Conservation (phyloP, 2,888 invertebrate genomes). For the Drosophila nigritarsus region DNA sequence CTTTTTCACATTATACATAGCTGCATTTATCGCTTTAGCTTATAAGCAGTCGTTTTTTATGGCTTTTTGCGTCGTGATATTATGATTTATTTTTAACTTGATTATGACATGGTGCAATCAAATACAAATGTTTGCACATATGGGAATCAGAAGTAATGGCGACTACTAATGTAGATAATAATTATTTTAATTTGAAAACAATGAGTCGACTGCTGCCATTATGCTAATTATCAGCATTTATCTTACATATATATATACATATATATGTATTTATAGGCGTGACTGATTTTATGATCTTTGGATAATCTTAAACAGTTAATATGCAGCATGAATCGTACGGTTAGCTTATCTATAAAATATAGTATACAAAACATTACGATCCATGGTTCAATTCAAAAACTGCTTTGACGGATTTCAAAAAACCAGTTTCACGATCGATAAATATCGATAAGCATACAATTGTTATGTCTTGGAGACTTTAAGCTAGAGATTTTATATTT, state of each 20-base stretch:
- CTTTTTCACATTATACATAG: neutral
- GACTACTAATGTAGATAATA: constrained; percentile 38
- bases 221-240: constrained; percentile 48
- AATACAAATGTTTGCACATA: neutral
- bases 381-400: too few relatives aligned
- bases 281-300: neutral
- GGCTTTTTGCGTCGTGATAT: constrained; percentile 32
- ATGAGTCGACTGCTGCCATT: constrained; percentile 36
- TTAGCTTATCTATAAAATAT: neutral
- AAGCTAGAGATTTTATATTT: neutral
- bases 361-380: neutral
- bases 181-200: constrained; percentile 47
- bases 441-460: neutral
- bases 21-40: constrained; percentile 1
- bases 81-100: constrained; percentile 65
- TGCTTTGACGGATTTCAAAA: neutral
- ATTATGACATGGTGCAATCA: constrained; percentile 56
- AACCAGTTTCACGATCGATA: neutral
- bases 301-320: neutral
- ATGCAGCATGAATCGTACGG: neutral
- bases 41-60: neutral
- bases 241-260: constrained; percentile 3
- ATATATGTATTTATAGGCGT: neutral
- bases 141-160: constrained; percentile 14
- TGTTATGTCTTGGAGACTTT: too few relatives aligned